Evolutionary conservation across 2,888 invertebrate genomes (phyloP).

Genomic region (Xanthorhoe spadicearia): DNA sequence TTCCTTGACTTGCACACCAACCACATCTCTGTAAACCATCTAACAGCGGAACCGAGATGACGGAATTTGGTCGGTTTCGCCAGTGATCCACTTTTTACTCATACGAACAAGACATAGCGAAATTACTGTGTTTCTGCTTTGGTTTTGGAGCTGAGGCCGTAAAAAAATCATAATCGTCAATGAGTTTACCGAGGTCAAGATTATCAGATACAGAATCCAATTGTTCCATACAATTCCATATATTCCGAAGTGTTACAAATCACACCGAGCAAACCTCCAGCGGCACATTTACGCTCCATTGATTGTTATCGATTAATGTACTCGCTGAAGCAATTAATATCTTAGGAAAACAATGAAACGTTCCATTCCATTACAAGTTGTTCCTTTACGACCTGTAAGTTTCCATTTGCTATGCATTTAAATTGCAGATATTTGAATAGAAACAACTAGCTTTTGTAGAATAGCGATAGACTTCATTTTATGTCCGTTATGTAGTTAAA

Average conservation of each 20-base stretch:
- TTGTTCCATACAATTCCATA: background rate
- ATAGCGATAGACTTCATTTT: background rate
- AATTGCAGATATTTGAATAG: conserved; percentile 30
- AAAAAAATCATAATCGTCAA: too few relatives aligned
- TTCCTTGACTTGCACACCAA: too few relatives aligned
- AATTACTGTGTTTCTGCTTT: too few relatives aligned
- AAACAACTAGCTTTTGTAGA: conserved; percentile 14
- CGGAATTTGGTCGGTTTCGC: too few relatives aligned
- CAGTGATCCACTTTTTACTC: too few relatives aligned
- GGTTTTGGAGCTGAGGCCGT: too few relatives aligned
- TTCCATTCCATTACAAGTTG: conserved; percentile 29
- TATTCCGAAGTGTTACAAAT: conserved; percentile 4
- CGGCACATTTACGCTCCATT: conserved; percentile 32
- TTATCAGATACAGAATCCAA: background rate
- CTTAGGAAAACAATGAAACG: conserved; percentile 35
- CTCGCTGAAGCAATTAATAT: conserved; percentile 34
- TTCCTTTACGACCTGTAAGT: conserved; percentile 27
- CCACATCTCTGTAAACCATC: too few relatives aligned
- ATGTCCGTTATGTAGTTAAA: background rate
- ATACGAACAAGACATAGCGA: too few relatives aligned
- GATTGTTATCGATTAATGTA: conserved; percentile 29
- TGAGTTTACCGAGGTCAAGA: too few relatives aligned
- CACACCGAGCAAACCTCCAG: conserved; percentile 23
- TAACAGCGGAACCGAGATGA: too few relatives aligned
- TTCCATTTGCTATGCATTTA: conserved; percentile 29